These are phyloP conservation scores for Sander vitreus DNA, from an alignment of 2,113 vertebrate species.

Conservation along the genomic window DNA sequence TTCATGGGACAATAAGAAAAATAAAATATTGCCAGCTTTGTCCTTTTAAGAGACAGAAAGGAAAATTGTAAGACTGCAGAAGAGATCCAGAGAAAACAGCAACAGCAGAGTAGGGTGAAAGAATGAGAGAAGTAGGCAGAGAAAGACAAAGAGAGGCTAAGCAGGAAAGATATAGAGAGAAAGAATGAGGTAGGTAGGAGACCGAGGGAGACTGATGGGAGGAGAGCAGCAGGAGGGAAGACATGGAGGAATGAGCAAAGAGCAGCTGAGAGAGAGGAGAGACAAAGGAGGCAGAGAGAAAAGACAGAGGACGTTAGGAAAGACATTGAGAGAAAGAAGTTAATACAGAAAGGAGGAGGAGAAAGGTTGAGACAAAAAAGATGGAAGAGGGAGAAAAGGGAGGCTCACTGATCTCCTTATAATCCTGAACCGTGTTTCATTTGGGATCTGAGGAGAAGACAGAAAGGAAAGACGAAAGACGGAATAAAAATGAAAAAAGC, in stretches of 20 bases:
- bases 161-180: slow-evolving; percentile 29
- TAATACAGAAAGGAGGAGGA: neutral
- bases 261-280: slow-evolving; percentile 19
- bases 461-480: slow-evolving; percentile 1
- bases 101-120: neutral
- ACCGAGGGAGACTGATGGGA: slow-evolving; percentile 33
- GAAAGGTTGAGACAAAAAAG: neutral
- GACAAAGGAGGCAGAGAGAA: slow-evolving; percentile 1
- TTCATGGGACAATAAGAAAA: neutral
- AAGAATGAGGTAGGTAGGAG: slow-evolving; percentile 15
- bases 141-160: slow-evolving; percentile 20
- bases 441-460: slow-evolving; percentile 29
- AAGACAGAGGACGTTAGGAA: neutral
- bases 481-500: slow-evolving; percentile 19
- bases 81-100: neutral
- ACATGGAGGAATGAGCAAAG: slow-evolving; percentile 20
- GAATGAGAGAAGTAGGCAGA: slow-evolving; percentile 14
- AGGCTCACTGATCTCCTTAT: slow-evolving; percentile 57
- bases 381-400: neutral
- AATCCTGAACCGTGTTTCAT: slow-evolving; percentile 51
- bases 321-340: neutral
- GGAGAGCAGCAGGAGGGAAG: slow-evolving; percentile 38
- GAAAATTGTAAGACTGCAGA: neutral
- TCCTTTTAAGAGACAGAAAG: slow-evolving; percentile 20
- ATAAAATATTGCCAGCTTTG: neutral